A percentile compares a stretch with the other conserved stretches of the same genome.
Evolutionary conservation across 2,888 invertebrate genomes (phyloP).

Genomic region (Rugalucina vietnamica): DNA sequence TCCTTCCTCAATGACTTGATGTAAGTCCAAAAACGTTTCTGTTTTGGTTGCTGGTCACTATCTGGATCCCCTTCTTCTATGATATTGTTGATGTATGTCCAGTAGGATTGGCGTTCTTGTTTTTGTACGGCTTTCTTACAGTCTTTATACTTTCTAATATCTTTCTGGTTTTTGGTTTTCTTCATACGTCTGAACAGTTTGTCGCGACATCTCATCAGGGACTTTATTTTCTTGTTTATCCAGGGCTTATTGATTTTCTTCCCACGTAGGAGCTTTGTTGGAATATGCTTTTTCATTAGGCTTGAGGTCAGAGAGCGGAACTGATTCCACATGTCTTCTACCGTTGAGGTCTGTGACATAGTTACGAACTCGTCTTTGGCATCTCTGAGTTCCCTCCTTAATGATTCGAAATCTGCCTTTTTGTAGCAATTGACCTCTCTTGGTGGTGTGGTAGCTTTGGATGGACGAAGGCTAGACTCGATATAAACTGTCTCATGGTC

Average conservation of each 20-base stretch:
- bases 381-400: not conserved
- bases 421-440: constrained; percentile 14
- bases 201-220: not conserved
- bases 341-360: too few relatives aligned
- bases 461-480: constrained; percentile 21
- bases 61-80: constrained; percentile 10
- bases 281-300: not conserved
- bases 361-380: not conserved
- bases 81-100: not conserved
- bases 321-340: not conserved
- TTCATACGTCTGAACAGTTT: not conserved
- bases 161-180: not conserved
- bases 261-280: not conserved
- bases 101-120: not conserved
- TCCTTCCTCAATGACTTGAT: constrained; percentile 26
- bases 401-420: constrained; percentile 15
- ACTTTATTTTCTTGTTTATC: not conserved
- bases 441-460: not conserved
- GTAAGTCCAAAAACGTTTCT: constrained; percentile 32
- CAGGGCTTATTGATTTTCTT: not conserved
- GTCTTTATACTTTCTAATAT: not conserved
- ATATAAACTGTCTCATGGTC: too few relatives aligned
- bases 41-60: not conserved
- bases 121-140: not conserved
- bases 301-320: not conserved